These are phyloP conservation scores for Champsocephalus gunnari DNA, from an alignment of 2,797 vertebrate species.

Conservation along the genomic window DNA sequence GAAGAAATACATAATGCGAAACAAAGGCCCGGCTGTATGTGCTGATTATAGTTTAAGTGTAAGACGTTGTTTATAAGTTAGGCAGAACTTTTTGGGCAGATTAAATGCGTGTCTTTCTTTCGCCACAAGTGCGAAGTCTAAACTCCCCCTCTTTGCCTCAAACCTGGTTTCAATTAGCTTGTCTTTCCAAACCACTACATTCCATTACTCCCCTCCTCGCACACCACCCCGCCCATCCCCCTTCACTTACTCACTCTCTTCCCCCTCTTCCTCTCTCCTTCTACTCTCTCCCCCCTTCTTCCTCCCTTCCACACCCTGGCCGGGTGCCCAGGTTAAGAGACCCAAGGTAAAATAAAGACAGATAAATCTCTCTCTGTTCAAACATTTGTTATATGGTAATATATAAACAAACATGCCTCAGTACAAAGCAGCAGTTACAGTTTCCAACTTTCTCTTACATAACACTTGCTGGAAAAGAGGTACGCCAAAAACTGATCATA, in stretches of 20 bases:
- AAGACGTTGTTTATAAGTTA: neutral
- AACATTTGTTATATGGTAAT: constrained; percentile 29
- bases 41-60: neutral
- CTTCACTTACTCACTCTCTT: constrained; percentile 66
- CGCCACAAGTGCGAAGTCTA: constrained; percentile 70
- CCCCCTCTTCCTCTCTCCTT: constrained; percentile 56
- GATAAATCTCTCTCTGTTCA: constrained; percentile 39
- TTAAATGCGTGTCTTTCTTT: constrained; percentile 61
- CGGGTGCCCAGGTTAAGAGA: constrained; percentile 74
- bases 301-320: constrained; percentile 72
- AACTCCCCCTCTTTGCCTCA: constrained; percentile 71
- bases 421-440: constrained; percentile 26
- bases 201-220: constrained; percentile 82
- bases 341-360: constrained; percentile 58
- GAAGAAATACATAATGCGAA: constrained; percentile 5
- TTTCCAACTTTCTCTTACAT: constrained; percentile 12
- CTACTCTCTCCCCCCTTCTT: constrained; percentile 19
- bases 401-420: constrained; percentile 1
- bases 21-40: neutral
- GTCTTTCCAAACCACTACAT: constrained; percentile 92
- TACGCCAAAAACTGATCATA: neutral
- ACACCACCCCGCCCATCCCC: constrained; percentile 67
- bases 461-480: constrained; percentile 2
- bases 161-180: constrained; percentile 91
- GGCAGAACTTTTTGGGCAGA: constrained; percentile 22